Evolutionary conservation across 2,888 invertebrate species (phyloP), one percentile per base, ranked within the genome.

Genomic region (Euplagia quadripunctaria): DNA sequence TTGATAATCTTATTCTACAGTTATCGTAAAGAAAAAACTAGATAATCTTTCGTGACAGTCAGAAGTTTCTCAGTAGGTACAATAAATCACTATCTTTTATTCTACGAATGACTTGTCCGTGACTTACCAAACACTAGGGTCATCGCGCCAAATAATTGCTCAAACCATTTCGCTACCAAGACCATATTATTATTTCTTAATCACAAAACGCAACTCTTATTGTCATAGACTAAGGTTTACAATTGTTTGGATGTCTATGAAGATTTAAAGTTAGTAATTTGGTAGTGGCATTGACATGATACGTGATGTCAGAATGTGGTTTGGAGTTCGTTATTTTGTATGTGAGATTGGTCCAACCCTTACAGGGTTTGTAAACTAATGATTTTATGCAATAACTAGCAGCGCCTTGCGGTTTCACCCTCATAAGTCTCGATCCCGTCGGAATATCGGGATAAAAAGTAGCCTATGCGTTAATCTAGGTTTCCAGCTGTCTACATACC

Each of bases 241-340:
- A 82, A 68, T 85, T 4, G 46, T 65, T 51, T 64, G 41, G 2
- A 49, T 16, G 17, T n/a, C 20, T n/a, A 5, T 51, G 68, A 11
- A 43, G n/a, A 42, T 69, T 31, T 69, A 69, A 52, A 69, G 70
- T 75, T 75, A 20, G 77, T 77, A 51, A 75, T 81, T 79, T 70
- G 71, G 78, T 66, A 73, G 82, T 89, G 89, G 89, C 90, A 90
- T 90, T 90, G 90, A 89, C 90, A 89, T 85, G 85, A 87, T 89
- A 90, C 90, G 90, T 90, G 89, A 87, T 84, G 79, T 69, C 70
- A 58, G 77, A 65, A 86, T 86, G 85, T 87, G 87, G 80, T 81
- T 71, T 79, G 82, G 70, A 71, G 31, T 65, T 64, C 58, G 70
- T 79, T 66, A 68, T 73, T 71, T 74, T 71, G n/a, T 76, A 67